Conservation (phyloP, 2,888 invertebrate genomes). For the Erannis defoliaria region DNA sequence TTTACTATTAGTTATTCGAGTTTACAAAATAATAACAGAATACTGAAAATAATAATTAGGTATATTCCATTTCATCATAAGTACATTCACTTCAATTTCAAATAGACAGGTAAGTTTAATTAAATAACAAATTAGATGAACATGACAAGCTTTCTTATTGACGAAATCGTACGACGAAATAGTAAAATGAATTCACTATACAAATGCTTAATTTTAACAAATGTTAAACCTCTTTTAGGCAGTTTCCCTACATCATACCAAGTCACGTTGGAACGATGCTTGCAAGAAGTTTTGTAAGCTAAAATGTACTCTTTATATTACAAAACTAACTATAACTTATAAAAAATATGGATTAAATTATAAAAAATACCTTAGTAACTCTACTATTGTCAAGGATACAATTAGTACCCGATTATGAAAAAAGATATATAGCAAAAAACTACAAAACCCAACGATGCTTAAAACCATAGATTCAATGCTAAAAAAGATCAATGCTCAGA, state of each 20-base stretch:
- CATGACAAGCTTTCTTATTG: conserved; percentile 18
- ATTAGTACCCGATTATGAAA: not conserved
- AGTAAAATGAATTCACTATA: conserved; percentile 14
- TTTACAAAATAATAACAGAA: conserved; percentile 51
- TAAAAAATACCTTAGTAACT: conserved; percentile 46
- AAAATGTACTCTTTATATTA: conserved; percentile 15
- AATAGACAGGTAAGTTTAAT: conserved; percentile 60
- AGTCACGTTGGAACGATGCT: too few relatives aligned
- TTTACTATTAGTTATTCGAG: too few relatives aligned
- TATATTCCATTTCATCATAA: conserved; percentile 76
- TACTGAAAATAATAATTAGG: conserved; percentile 73
- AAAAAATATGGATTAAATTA: conserved; percentile 46
- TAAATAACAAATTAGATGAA: conserved; percentile 65
- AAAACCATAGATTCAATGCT: too few relatives aligned
- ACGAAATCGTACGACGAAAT: conserved; percentile 32
- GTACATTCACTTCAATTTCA: conserved; percentile 72
- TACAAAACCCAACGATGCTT: too few relatives aligned
- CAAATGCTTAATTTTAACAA: too few relatives aligned
- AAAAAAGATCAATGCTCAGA: too few relatives aligned
- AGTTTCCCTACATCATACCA: too few relatives aligned
- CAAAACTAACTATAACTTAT: conserved; percentile 42
- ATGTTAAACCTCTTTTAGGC: too few relatives aligned
- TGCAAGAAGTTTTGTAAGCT: too few relatives aligned
- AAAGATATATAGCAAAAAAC: not conserved
- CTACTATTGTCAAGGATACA: not conserved